Conservation (phyloP, 2,888 invertebrate species). For the Stenolophus ochropezus region DNA sequence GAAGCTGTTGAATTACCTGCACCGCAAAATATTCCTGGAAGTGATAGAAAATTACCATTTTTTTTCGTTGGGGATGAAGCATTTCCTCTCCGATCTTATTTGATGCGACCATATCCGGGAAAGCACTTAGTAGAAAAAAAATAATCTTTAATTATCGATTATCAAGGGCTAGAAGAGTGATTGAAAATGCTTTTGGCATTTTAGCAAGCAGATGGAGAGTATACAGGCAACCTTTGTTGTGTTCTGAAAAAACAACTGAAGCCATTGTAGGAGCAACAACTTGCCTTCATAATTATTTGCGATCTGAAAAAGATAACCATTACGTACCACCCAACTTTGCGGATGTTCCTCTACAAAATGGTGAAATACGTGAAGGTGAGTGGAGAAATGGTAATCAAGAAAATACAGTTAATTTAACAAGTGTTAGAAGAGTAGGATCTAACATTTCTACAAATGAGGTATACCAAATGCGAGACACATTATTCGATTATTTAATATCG, state of each 20-base stretch:
- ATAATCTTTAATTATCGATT: conserved; percentile 16
- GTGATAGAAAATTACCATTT: background rate
- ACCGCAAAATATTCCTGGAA: conserved; percentile 22
- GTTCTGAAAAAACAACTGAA: conserved; percentile 28
- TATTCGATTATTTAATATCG: conserved; percentile 36
- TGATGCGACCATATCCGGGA: conserved; percentile 33
- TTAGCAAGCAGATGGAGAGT: conserved; percentile 29
- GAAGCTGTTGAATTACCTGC: background rate
- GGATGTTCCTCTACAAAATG: background rate
- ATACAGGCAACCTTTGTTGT: conserved; percentile 16
- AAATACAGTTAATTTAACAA: conserved; percentile 8
- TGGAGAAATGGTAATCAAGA: background rate
- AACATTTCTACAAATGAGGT: conserved; percentile 13
- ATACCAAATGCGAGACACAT: conserved; percentile 10
- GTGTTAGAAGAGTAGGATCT: conserved; percentile 1
- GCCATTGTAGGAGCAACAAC: conserved; percentile 16
- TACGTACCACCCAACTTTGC: background rate
- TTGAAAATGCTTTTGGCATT: conserved; percentile 26
- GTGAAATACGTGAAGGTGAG: background rate
- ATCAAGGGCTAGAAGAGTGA: conserved; percentile 10
- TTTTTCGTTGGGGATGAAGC: conserved; percentile 9
- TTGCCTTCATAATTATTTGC: conserved; percentile 32
- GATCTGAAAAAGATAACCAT: too few relatives aligned
- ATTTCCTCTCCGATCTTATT: background rate
- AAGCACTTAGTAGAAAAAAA: conserved; percentile 14